A percentile compares a stretch with the other conserved stretches of the same genome.
These are phyloP conservation scores for Sminthurides bifidus DNA, from an alignment of 1,140 invertebrate genomes.

Conservation along the genomic window DNA sequence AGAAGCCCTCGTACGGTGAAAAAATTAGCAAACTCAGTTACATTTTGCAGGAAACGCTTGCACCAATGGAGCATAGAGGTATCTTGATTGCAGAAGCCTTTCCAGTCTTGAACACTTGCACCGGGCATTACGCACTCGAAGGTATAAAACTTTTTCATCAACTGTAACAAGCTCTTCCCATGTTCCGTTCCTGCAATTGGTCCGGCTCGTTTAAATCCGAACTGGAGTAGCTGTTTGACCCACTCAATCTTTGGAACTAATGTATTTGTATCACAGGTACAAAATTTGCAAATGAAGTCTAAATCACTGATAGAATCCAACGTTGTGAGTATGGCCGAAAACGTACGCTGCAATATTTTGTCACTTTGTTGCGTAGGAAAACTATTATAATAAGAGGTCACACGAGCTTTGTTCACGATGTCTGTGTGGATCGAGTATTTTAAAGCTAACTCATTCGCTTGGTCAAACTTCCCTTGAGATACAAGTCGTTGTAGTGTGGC, in stretches of 20 bases:
- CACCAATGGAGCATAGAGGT: slow-evolving; percentile 21
- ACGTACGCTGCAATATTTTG: background rate
- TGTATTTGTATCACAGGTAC: background rate
- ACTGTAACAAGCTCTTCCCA: slow-evolving; percentile 8
- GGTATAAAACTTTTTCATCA: slow-evolving; percentile 24
- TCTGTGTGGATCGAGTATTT: slow-evolving; percentile 25
- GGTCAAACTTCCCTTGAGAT: slow-evolving; percentile 15
- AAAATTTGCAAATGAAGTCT: slow-evolving; percentile 23
- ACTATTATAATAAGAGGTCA: slow-evolving; percentile 1
- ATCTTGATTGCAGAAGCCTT: slow-evolving; percentile 11
- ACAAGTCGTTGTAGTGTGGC: slow-evolving; percentile 22
- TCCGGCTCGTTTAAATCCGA: slow-evolving; percentile 8
- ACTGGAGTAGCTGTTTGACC: slow-evolving; percentile 16
- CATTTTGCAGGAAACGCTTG: slow-evolving; percentile 16
- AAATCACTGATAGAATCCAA: slow-evolving; percentile 12
- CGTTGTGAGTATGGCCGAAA: background rate
- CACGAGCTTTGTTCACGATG: slow-evolving; percentile 24
- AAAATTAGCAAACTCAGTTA: no score
- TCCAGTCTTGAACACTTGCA: slow-evolving; percentile 19
- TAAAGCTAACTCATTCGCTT: slow-evolving; percentile 16
- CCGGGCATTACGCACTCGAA: slow-evolving; percentile 18
- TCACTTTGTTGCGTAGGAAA: background rate
- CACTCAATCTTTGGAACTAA: slow-evolving; percentile 9
- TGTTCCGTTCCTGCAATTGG: background rate
- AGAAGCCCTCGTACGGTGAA: no score